Base-by-base conservation (phyloP, 1,140 invertebrate species). In the Magallana angulata region DNA sequence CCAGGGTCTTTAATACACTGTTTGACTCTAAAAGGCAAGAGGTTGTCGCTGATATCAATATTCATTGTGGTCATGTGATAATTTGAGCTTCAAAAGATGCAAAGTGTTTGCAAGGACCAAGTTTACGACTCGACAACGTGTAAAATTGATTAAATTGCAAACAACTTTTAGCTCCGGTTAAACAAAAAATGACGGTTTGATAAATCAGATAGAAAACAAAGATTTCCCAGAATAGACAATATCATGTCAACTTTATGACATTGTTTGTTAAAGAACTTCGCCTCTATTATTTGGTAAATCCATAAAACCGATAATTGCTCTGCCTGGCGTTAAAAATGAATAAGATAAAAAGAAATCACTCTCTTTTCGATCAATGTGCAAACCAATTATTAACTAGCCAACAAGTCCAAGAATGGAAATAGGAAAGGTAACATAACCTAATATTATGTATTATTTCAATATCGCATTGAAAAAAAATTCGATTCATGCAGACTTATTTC, bases 1-100 rank as follows among this genome's bases (percentile, higher is more conserved):
- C 93, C 57, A 93, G 62, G 16, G 85, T 83, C 24, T 87, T 82
- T 62, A 93, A 76, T 1, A 90, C 90, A 6, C 58, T 68, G 80
- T 93, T 93, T 7, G 88, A 80, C 18, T 88, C 93, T 93, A 85
- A 59, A 91, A 83, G 36, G 14, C 14, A 64, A 24, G 18, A 64
- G 62, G 4, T 64, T 16, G 18, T 16, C 62, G 14, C 18, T 64
- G 7, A 18, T 64, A 16, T 16, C 62, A 48, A 48, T 48, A 48
- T 48, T 48, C 36, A 48, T 48, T 48, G 36, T 2, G 36, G 2
- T 48, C 36, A 48, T 48, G 5, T 48, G 36, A 48, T 48, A 48
- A 48, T 48, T 48, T 48, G 36, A 48, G 36, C 2, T 48, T 48
- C 36, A 48, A 48, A 48, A 48, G 36, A 48, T 48, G 36, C 36